These are phyloP conservation scores for Bursaphelenchus mucronatus DNA, from an alignment of 1,140 invertebrate genomes.

Conservation along the genomic window DNA sequence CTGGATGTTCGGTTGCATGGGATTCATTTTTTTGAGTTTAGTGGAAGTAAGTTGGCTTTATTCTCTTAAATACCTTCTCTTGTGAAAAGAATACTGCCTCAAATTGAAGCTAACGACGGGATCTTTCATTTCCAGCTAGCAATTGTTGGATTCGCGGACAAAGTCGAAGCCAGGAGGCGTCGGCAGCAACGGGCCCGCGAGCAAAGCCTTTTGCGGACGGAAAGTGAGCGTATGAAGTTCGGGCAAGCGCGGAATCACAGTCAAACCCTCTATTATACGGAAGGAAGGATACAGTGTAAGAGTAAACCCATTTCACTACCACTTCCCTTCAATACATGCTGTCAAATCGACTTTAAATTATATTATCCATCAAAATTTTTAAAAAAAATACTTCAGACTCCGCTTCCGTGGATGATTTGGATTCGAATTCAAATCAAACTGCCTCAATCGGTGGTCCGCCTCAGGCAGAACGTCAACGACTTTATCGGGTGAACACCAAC, in stretches of 20 bases:
- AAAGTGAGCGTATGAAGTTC: constrained; percentile 46
- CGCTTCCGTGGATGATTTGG: too few species aligned
- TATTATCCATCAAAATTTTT: too few species aligned
- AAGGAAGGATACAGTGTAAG: constrained; percentile 4
- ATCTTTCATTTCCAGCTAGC: constrained; percentile 42
- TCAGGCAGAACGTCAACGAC: too few species aligned
- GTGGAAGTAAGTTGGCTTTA: constrained; percentile 43
- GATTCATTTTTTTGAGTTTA: constrained; percentile 58
- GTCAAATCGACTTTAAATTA: too few species aligned
- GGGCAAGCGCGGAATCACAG: constrained; percentile 9
- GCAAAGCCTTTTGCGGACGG: constrained; percentile 50
- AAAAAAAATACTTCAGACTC: too few species aligned
- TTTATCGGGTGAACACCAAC: background rate
- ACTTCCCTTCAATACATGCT: too few species aligned
- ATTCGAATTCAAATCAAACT: too few species aligned
- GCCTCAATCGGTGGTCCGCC: too few species aligned
- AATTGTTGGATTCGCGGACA: constrained; percentile 59
- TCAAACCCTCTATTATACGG: constrained; percentile 20
- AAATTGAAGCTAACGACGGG: constrained; percentile 11
- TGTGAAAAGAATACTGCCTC: background rate
- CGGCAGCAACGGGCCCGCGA: constrained; percentile 44
- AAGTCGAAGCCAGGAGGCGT: constrained; percentile 51
- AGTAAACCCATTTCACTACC: too few species aligned
- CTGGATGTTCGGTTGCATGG: constrained; percentile 60
- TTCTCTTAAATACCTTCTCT: too few species aligned